phyloP scores from a whole-genome alignment of 2,797 vertebrate genomes.

The Odontamblyopus lacepedii region DNA sequence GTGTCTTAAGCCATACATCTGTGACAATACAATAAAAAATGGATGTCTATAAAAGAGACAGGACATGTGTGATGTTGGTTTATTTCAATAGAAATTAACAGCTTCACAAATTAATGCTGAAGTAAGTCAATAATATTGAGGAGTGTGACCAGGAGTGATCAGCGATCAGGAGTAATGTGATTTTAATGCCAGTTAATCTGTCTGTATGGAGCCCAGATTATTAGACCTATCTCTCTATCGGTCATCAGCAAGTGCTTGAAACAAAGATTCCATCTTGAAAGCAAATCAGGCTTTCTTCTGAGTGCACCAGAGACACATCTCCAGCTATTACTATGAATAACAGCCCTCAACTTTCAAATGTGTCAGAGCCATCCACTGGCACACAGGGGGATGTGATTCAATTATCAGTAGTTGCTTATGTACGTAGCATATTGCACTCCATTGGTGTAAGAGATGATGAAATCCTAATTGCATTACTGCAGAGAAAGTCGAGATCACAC shows the following conservation, averaged over 20 bases:
- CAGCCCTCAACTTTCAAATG: slow-evolving; percentile 4
- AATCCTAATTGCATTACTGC: slow-evolving; percentile 8
- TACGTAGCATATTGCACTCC: slow-evolving; percentile 13
- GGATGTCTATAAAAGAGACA: not conserved
- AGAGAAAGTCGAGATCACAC: not conserved
- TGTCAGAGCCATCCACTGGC: not conserved
- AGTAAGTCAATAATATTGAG: slow-evolving; percentile 15
- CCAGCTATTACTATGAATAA: slow-evolving; percentile 9
- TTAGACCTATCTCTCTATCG: slow-evolving; percentile 18
- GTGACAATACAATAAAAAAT: slow-evolving; percentile 1
- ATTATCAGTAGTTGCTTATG: slow-evolving; percentile 1
- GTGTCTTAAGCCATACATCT: not conserved
- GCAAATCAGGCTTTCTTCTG: slow-evolving; percentile 13
- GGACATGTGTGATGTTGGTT: not conserved
- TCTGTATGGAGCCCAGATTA: slow-evolving; percentile 15
- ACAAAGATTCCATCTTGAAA: slow-evolving; percentile 14
- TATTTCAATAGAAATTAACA: slow-evolving; percentile 11
- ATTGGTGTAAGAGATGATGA: slow-evolving; percentile 13
- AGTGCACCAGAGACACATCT: not conserved
- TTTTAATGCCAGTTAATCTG: slow-evolving; percentile 17
- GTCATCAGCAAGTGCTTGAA: slow-evolving; percentile 23
- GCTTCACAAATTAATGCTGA: slow-evolving; percentile 3
- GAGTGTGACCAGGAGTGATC: slow-evolving; percentile 8
- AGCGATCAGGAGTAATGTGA: slow-evolving; percentile 22
- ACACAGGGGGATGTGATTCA: slow-evolving; percentile 15